Conservation (phyloP, 2,797 vertebrate species). For the Pseudochirops corinnae region DNA sequence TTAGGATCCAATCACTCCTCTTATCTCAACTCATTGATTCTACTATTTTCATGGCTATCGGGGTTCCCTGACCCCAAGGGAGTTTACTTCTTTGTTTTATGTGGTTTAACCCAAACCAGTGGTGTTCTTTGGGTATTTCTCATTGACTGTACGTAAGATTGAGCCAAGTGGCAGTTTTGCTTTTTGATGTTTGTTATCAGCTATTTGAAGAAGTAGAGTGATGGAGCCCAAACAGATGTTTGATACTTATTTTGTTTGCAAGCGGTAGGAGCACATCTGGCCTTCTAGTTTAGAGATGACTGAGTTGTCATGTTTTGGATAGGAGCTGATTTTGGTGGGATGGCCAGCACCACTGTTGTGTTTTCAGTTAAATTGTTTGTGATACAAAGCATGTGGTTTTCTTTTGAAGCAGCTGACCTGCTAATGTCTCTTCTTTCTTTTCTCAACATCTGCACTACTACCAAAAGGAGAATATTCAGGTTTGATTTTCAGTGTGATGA, state of each 20-base stretch:
- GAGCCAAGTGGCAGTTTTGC: conserved; percentile 50
- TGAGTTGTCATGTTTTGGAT: conserved; percentile 22
- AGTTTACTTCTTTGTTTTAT: conserved; percentile 2
- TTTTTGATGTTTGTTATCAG: conserved; percentile 48
- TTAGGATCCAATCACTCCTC: not conserved
- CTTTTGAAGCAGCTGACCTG: conserved; percentile 25
- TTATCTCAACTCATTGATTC: not conserved
- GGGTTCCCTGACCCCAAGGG: not conserved
- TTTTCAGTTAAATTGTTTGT: conserved; percentile 2
- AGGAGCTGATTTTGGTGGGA: not conserved
- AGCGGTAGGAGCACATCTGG: conserved; percentile 40
- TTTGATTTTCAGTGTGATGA: conserved; percentile 80
- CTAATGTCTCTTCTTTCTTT: conserved; percentile 79
- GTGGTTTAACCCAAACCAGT: not conserved
- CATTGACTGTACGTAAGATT: conserved; percentile 7
- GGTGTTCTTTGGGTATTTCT: conserved; percentile 44
- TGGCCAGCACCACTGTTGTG: not conserved
- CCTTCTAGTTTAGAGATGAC: conserved; percentile 41
- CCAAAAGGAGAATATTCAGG: conserved; percentile 86
- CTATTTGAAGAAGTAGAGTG: conserved; percentile 30
- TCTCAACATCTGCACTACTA: conserved; percentile 76
- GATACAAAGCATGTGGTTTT: conserved; percentile 13
- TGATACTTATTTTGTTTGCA: conserved; percentile 6
- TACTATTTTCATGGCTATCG: not conserved
- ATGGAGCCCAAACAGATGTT: conserved; percentile 1